Evolutionary conservation across 2,113 vertebrate genomes (phyloP).

Genomic region (Pagrus major): DNA sequence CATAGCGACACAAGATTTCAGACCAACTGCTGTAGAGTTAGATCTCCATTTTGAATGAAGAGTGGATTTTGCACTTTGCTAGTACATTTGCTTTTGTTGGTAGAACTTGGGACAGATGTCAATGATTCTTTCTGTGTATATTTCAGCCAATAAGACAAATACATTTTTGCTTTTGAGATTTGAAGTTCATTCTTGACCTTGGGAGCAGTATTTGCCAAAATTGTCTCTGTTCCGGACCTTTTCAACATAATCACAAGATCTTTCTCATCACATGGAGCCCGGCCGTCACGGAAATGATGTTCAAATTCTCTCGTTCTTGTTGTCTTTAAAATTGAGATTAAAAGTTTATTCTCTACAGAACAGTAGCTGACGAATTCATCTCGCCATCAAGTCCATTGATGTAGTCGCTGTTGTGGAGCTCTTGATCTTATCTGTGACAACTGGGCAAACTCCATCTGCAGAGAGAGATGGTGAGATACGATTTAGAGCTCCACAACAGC

Average conservation of each 20-base stretch:
- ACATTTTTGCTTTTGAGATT: slow-evolving; percentile 25
- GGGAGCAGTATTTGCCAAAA: background rate
- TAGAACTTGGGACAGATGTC: slow-evolving; percentile 48
- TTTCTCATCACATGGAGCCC: background rate
- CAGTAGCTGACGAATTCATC: background rate
- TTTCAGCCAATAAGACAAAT: slow-evolving; percentile 64
- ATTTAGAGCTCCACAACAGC: background rate
- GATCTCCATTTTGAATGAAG: slow-evolving; percentile 42
- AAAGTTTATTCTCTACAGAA: background rate
- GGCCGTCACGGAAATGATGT: background rate
- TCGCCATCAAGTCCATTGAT: background rate
- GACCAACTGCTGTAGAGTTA: slow-evolving; percentile 43
- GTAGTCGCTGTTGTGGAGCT: background rate
- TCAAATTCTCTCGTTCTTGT: background rate
- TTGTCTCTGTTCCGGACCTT: background rate
- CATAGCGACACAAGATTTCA: slow-evolving; percentile 28
- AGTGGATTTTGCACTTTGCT: slow-evolving; percentile 66
- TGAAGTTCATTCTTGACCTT: background rate
- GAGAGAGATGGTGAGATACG: background rate
- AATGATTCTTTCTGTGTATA: slow-evolving; percentile 55
- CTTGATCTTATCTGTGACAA: background rate
- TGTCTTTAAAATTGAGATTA: background rate
- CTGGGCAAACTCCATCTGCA: background rate
- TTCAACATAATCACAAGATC: background rate
- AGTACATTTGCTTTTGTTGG: slow-evolving; percentile 52